phyloP scores from a whole-genome alignment of 2,113 vertebrate species.

The Chionomys nivalis region DNA sequence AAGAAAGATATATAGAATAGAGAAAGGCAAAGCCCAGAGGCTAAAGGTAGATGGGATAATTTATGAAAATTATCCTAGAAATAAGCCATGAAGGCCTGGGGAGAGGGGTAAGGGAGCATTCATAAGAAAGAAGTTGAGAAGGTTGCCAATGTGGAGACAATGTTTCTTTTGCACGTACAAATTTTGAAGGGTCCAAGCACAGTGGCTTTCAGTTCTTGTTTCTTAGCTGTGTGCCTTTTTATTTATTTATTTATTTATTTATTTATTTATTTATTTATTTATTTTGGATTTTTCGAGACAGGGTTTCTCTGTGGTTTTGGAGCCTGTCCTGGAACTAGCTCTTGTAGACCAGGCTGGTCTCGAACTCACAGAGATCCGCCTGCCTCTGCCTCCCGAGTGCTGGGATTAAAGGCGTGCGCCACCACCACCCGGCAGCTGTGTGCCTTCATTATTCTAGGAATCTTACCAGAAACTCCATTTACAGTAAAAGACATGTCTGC shows the following conservation, averaged over 20 bases:
- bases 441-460: not conserved
- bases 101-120: too few relatives aligned
- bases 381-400: too few relatives aligned
- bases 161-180: not conserved
- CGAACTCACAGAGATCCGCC: too few relatives aligned
- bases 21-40: not conserved
- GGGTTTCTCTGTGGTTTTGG: too few relatives aligned
- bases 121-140: not conserved
- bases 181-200: not conserved
- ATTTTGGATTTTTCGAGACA: too few relatives aligned
- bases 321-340: too few relatives aligned
- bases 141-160: not conserved
- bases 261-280: too few relatives aligned
- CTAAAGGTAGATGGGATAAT: not conserved
- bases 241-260: too few relatives aligned
- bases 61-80: not conserved
- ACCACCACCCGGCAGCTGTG: too few relatives aligned
- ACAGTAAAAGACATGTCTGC: not conserved
- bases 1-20: not conserved
- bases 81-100: not conserved
- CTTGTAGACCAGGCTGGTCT: too few relatives aligned
- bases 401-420: too few relatives aligned
- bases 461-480: not conserved
- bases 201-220: not conserved
- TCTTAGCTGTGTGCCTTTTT: not conserved